phyloP scores from a whole-genome alignment of 1,140 invertebrate species.

The Drosophila sp. region DNA sequence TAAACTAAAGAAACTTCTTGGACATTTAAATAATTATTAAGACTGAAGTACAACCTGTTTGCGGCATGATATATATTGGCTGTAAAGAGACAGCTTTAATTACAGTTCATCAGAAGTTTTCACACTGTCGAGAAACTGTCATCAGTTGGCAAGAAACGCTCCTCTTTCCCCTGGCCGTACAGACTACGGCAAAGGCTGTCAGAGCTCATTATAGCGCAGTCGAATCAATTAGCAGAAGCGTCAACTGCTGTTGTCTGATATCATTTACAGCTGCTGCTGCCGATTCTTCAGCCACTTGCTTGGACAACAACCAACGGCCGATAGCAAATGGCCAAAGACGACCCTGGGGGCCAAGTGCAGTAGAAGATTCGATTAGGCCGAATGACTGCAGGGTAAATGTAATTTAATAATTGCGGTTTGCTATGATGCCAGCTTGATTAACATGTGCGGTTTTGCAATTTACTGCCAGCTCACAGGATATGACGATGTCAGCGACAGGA shows the following conservation, averaged over 20 bases:
- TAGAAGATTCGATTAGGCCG: slow-evolving; percentile 66
- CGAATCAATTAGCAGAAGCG: slow-evolving; percentile 57
- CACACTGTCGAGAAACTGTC: slow-evolving; percentile 30
- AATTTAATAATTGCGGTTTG: slow-evolving; percentile 81
- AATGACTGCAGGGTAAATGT: slow-evolving; percentile 55
- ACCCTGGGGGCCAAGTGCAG: slow-evolving; percentile 22
- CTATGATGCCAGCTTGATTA: slow-evolving; percentile 66
- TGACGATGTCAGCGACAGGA: slow-evolving; percentile 57
- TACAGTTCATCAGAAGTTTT: slow-evolving; percentile 25
- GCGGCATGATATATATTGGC: slow-evolving; percentile 17
- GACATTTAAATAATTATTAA: slow-evolving; percentile 15
- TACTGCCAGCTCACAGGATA: slow-evolving; percentile 69
- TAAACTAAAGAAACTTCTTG: neutral
- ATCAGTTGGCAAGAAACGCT: neutral
- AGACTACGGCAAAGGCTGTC: slow-evolving; percentile 48
- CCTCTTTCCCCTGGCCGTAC: slow-evolving; percentile 2
- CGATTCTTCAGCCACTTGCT: neutral
- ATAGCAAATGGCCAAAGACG: slow-evolving; percentile 7
- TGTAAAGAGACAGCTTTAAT: slow-evolving; percentile 23
- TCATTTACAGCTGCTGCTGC: slow-evolving; percentile 24
- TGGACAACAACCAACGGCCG: slow-evolving; percentile 5
- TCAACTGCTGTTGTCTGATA: slow-evolving; percentile 37
- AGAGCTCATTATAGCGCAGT: slow-evolving; percentile 43
- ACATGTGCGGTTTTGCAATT: slow-evolving; percentile 80
- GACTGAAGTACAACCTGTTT: slow-evolving; percentile 23